Percentiles rank a stretch among this genome's conserved stretches.
phyloP scores from a whole-genome alignment of 2,113 vertebrate species.

The Corvus cornix region DNA sequence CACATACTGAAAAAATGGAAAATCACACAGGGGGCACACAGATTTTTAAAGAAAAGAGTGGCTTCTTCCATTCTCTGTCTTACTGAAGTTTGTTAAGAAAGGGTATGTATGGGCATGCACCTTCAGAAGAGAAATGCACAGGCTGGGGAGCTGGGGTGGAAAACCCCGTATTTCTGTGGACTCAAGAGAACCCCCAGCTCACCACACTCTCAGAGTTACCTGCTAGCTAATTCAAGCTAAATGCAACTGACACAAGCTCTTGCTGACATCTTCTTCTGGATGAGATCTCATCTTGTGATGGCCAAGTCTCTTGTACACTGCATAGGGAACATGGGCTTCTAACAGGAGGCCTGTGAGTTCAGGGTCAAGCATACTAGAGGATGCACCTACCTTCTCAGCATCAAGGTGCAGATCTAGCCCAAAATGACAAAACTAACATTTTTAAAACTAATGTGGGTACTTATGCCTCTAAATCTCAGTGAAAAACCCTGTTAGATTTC shows the following conservation, averaged over 20 bases:
- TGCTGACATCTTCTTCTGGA: neutral
- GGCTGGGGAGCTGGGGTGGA: neutral
- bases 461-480: neutral
- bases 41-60: neutral
- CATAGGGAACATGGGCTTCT: fast-evolving
- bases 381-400: neutral
- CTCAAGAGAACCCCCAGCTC: neutral
- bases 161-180: neutral
- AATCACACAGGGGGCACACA: neutral
- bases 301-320: neutral
- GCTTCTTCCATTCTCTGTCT: neutral
- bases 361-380: neutral
- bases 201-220: neutral
- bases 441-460: neutral
- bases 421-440: neutral
- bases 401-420: neutral
- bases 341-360: neutral
- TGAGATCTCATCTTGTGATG: neutral
- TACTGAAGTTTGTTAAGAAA: neutral
- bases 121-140: neutral
- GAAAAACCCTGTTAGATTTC: neutral
- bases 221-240: neutral
- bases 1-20: neutral
- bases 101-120: neutral
- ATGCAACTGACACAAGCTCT: neutral